Conservation (phyloP, 2,113 vertebrate species). For the Acanthisitta chloris region DNA sequence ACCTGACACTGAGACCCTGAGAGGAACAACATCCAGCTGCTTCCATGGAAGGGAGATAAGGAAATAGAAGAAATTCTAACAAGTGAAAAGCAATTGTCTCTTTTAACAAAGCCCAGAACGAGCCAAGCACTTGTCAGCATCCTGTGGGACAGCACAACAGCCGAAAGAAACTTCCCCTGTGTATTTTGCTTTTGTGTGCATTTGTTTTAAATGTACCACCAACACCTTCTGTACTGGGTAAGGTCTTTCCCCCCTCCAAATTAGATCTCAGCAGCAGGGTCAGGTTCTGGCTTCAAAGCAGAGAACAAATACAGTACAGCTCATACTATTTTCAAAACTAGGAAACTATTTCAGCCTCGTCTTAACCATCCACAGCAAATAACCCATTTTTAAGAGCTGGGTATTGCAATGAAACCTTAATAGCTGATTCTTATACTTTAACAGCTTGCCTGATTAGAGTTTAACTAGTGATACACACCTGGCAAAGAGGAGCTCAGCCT, state of each 20-base stretch:
- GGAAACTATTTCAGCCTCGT: not conserved
- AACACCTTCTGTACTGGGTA: fast-evolving
- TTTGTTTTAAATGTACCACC: not conserved
- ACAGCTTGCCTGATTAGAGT: not conserved
- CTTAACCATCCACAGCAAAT: not conserved
- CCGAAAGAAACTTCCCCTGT: not conserved
- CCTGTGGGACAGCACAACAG: too few relatives aligned
- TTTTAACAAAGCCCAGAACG: not conserved
- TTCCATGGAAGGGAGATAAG: too few relatives aligned
- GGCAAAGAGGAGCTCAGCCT: not conserved
- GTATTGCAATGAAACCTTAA: not conserved
- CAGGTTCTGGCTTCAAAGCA: not conserved
- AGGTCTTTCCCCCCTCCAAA: not conserved
- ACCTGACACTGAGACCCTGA: too few relatives aligned
- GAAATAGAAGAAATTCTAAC: not conserved
- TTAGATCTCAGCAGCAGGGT: not conserved
- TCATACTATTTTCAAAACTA: not conserved
- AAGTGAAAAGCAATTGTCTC: not conserved
- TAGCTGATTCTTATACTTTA: not conserved
- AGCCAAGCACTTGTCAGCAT: fast-evolving
- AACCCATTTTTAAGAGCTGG: not conserved
- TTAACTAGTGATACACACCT: fast-evolving
- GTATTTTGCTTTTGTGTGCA: fast-evolving
- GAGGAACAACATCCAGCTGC: too few relatives aligned
- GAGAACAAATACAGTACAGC: not conserved